These are phyloP conservation scores for Chrysotoxum bicinctum DNA, from an alignment of 2,888 invertebrate genomes.

Conservation along the genomic window DNA sequence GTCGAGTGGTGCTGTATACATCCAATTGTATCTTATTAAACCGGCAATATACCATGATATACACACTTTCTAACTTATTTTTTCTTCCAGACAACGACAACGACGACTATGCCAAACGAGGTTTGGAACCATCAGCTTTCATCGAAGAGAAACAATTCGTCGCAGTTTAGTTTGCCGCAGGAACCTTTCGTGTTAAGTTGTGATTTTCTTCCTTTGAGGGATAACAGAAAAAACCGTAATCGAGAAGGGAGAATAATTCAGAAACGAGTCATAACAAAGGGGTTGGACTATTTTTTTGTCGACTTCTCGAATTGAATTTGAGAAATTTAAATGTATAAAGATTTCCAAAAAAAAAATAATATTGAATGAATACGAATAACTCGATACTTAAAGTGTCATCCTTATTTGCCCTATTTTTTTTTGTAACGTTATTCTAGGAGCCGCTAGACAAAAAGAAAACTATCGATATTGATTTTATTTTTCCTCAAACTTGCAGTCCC, in stretches of 20 bases:
- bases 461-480: slow-evolving; percentile 64
- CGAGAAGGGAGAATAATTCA: neutral
- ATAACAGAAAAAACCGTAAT: neutral
- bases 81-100: slow-evolving; percentile 8
- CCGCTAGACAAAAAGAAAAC: slow-evolving; percentile 34
- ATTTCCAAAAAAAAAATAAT: neutral
- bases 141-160: slow-evolving; percentile 57
- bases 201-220: slow-evolving; percentile 29
- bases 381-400: neutral
- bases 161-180: slow-evolving; percentile 66
- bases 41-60: slow-evolving; percentile 52
- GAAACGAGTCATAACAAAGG: slow-evolving; percentile 37
- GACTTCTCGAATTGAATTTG: neutral
- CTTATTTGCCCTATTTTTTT: neutral
- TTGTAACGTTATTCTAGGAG: neutral
- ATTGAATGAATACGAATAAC: neutral
- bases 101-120: slow-evolving; percentile 1
- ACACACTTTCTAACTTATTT: slow-evolving; percentile 23
- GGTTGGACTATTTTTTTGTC: slow-evolving; percentile 39
- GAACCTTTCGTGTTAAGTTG: slow-evolving; percentile 58
- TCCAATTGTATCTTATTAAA: slow-evolving; percentile 61
- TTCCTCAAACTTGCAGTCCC: slow-evolving; percentile 16
- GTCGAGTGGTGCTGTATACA: slow-evolving; percentile 21
- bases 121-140: slow-evolving; percentile 30
- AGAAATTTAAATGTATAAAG: neutral